These are phyloP conservation scores for Perizoma affinitatum DNA, from an alignment of 2,888 invertebrate species.

Conservation along the genomic window DNA sequence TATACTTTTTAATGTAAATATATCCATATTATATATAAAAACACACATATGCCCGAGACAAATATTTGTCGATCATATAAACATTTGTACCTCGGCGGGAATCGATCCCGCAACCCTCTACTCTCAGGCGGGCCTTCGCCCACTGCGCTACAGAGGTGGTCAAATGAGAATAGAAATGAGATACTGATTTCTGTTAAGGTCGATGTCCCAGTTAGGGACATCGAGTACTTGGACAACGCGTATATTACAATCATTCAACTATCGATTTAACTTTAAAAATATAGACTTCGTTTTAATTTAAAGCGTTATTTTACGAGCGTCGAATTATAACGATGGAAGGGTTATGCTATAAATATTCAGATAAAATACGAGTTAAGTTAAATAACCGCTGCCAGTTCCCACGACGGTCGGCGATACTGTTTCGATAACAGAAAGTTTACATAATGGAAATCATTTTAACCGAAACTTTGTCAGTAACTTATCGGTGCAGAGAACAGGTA, in stretches of 20 bases:
- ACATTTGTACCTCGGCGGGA: no score
- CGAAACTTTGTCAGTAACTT: background rate
- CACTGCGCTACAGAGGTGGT: no score
- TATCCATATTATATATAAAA: no score
- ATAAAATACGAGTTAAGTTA: conserved; percentile 33
- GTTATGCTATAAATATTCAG: conserved; percentile 38
- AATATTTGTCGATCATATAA: no score
- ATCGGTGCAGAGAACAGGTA: background rate
- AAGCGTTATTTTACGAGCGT: conserved; percentile 27
- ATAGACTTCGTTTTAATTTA: conserved; percentile 17
- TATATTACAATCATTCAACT: conserved; percentile 13
- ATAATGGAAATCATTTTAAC: background rate
- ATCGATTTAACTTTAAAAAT: conserved; percentile 19
- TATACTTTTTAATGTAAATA: no score
- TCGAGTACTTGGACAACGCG: no score
- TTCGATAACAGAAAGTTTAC: conserved; percentile 10
- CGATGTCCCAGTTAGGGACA: no score
- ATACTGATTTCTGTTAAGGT: no score
- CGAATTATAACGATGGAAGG: conserved; percentile 34
- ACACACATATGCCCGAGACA: no score
- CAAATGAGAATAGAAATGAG: no score
- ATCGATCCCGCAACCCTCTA: no score
- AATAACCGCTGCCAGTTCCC: conserved; percentile 28
- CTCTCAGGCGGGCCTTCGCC: no score
- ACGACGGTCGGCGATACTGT: conserved; percentile 14